Conservation (phyloP, 2,888 invertebrate species). For the Eustalomyia histrio region DNA sequence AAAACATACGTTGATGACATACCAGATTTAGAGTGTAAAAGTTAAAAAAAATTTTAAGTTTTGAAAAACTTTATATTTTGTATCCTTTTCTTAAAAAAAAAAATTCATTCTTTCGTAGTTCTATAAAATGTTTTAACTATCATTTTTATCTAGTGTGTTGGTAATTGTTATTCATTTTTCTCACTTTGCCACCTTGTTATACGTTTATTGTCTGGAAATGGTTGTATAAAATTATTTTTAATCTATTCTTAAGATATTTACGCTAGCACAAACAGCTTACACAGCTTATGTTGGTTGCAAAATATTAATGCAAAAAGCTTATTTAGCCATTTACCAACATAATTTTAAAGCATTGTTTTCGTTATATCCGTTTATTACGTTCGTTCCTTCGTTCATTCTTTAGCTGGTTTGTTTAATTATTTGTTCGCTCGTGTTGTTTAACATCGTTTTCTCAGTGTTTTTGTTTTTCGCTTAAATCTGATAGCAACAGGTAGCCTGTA, state of each 20-base stretch:
- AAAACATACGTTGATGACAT: no score
- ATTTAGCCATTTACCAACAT: slow-evolving; percentile 13
- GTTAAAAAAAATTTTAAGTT: no score
- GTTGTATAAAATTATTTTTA: slow-evolving; percentile 52
- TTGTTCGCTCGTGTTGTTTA: background rate
- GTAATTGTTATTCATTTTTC: background rate
- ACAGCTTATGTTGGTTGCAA: slow-evolving; percentile 8
- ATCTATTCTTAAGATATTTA: slow-evolving; percentile 47
- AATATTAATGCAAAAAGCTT: slow-evolving; percentile 40
- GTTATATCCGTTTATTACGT: background rate
- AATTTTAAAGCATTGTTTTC: slow-evolving; percentile 16
- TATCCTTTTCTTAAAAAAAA: no score
- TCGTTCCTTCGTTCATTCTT: slow-evolving; percentile 5
- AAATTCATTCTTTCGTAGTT: no score
- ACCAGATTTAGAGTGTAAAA: no score
- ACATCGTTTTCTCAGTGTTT: background rate
- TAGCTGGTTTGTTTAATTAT: slow-evolving; percentile 6
- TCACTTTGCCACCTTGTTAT: slow-evolving; percentile 43
- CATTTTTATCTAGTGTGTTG: no score
- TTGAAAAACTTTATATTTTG: no score
- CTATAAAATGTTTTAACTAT: no score
- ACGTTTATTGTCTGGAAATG: slow-evolving; percentile 45
- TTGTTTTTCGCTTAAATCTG: background rate
- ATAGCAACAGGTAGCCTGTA: slow-evolving; percentile 46
- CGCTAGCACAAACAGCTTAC: slow-evolving; percentile 13